phyloP scores from a whole-genome alignment of 2,888 invertebrate species.

The Nipponacmea schrenckii region DNA sequence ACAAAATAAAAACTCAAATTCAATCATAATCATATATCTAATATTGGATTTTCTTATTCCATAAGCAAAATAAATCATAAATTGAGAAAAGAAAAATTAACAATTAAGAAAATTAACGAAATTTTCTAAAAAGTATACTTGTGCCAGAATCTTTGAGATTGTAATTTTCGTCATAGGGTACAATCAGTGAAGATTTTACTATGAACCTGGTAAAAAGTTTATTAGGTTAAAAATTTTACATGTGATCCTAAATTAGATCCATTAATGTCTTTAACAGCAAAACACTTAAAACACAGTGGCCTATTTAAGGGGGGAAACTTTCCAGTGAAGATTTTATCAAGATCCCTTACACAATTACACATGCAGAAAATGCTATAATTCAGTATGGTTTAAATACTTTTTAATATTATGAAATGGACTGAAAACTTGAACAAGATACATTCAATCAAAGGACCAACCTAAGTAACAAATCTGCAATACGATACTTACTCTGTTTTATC shows the following conservation, averaged over 20 bases:
- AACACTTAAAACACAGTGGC: conserved; percentile 9
- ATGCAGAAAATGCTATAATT: conserved; percentile 5
- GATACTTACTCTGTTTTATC: conserved; percentile 6
- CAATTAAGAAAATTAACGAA: conserved; percentile 9
- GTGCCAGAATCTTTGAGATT: conserved; percentile 4
- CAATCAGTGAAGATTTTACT: conserved; percentile 4
- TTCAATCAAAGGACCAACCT: conserved; percentile 4
- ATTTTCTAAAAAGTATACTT: conserved; percentile 6
- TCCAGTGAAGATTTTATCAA: background rate
- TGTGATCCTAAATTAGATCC: background rate
- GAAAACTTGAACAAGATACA: conserved; percentile 4
- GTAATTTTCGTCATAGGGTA: background rate
- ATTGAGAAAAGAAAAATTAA: conserved; percentile 5
- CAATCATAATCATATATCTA: conserved; percentile 6
- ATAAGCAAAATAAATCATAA: background rate
- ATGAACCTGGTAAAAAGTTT: conserved; percentile 5
- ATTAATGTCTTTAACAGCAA: conserved; percentile 3
- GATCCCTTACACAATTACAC: conserved; percentile 8
- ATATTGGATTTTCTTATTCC: conserved; percentile 5
- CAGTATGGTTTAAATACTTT: conserved; percentile 6
- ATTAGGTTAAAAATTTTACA: conserved; percentile 4
- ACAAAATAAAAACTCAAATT: background rate
- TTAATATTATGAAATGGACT: conserved; percentile 5
- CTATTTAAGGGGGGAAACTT: background rate
- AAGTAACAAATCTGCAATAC: background rate